Conservation (phyloP, 1,140 invertebrate genomes). For the Zaprionus camerounensis region DNA sequence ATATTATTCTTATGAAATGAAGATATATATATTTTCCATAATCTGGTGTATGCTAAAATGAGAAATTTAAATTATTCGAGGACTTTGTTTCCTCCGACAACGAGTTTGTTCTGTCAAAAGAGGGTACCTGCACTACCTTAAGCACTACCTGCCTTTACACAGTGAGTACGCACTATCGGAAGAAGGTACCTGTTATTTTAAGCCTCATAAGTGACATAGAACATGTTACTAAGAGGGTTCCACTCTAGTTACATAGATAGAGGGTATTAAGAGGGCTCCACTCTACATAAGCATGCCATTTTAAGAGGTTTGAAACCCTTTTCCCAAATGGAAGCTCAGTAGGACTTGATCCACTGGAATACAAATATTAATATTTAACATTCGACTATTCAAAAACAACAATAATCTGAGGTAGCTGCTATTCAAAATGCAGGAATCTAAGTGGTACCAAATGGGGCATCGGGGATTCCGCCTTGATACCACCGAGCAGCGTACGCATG, state of each 20-base stretch:
- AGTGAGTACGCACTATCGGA: not conserved
- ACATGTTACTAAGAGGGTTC: not conserved
- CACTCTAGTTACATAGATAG: not conserved
- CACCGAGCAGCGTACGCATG: not conserved
- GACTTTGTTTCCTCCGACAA: not conserved
- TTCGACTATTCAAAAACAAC: too few relatives aligned
- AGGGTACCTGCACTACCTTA: not conserved
- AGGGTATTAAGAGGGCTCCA: not conserved
- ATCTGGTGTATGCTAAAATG: too few relatives aligned
- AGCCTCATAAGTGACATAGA: not conserved
- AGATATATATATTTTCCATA: not conserved
- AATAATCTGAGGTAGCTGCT: too few relatives aligned
- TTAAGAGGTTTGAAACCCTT: too few relatives aligned
- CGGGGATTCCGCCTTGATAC: not conserved
- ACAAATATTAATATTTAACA: too few relatives aligned
- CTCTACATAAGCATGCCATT: too few relatives aligned
- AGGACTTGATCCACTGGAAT: too few relatives aligned
- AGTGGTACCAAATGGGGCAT: not conserved
- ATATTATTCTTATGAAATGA: not conserved
- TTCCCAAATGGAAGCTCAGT: too few relatives aligned
- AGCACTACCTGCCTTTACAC: too few relatives aligned
- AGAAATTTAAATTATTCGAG: too few relatives aligned
- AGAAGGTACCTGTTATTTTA: not conserved
- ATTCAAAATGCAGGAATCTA: not conserved
- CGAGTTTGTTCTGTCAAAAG: too few relatives aligned